Percentiles rank a stretch among this genome's conserved stretches.
phyloP scores from a whole-genome alignment of 1,140 invertebrate species.

The Drusus annulatus region DNA sequence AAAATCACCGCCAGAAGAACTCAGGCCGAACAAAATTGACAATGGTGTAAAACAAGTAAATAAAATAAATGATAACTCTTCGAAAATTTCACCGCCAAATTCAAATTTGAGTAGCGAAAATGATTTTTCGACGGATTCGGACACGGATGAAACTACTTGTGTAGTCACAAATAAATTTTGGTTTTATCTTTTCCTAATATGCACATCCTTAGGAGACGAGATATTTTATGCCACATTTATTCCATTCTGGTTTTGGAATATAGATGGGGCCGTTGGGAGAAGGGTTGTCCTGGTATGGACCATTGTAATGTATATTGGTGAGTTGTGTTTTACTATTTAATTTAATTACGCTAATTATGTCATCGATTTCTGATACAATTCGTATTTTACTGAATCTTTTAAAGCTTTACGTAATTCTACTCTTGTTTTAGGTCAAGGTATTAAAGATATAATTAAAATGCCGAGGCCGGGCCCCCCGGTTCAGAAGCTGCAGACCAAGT shows the following conservation, averaged over 20 bases:
- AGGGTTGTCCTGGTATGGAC: slow-evolving; percentile 88
- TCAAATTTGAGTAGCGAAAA: slow-evolving; percentile 63
- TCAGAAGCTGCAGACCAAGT: slow-evolving; percentile 86
- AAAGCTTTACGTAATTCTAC: no score
- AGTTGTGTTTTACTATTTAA: slow-evolving; percentile 36
- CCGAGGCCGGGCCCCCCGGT: slow-evolving; percentile 89
- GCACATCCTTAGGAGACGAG: slow-evolving; percentile 90
- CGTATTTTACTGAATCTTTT: no score
- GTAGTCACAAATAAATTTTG: slow-evolving; percentile 84
- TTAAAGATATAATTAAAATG: slow-evolving; percentile 91
- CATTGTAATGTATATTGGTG: slow-evolving; percentile 88
- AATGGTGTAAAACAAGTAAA: slow-evolving; percentile 20
- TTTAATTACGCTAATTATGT: no score
- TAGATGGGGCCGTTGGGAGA: slow-evolving; percentile 86
- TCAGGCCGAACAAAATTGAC: neutral
- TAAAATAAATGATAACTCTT: slow-evolving; percentile 62
- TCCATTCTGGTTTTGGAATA: slow-evolving; percentile 94
- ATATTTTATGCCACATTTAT: slow-evolving; percentile 91
- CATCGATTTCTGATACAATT: no score
- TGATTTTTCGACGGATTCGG: slow-evolving; percentile 60
- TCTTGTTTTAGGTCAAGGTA: slow-evolving; percentile 80
- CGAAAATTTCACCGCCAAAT: slow-evolving; percentile 62
- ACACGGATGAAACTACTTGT: slow-evolving; percentile 62
- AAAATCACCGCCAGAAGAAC: neutral
- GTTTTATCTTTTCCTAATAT: slow-evolving; percentile 89